Evolutionary conservation across 2,888 invertebrate genomes (phyloP), one percentile per base, ranked within the genome.

Genomic region (Urechis unicinctus): DNA sequence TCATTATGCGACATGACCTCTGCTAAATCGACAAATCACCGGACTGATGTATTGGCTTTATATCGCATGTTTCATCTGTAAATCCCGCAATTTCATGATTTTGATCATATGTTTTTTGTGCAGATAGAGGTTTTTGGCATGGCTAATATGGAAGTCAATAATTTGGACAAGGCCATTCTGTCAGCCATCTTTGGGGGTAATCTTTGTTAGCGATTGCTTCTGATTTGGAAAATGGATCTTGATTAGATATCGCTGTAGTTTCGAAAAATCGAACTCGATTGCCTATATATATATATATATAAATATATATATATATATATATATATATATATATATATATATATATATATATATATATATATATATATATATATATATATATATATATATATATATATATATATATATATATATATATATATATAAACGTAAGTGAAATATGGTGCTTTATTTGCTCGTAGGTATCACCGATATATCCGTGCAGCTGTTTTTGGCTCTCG

Each of bases 41-140:
- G n/a, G n/a, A n/a, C n/a, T 36, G 36, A 36, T 9, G 36, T 17
- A 13, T 17, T 17, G 17, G 36, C 36, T 17, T 36, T 17, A 17
- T 13, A 13, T 13, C 36, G 17, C 36, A 36, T 36, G 36, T 36
- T 13, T 36, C 9, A 13, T 36, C 36, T 17, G 9, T 17, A 36
- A 36, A 36, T 17, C 36, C 9, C 9, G 17, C 36, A 13, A 36
- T n/a, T n/a, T n/a, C n/a, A n/a, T n/a, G n/a, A n/a, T n/a, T n/a
- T n/a, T n/a, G n/a, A n/a, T n/a, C n/a, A n/a, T n/a, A n/a, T n/a
- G n/a, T 17, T 17, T 17, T 36, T 17, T 17, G 9, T 17, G 3
- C 52, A 56, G 56, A 56, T 56, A 4, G 48, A 30, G 25, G 56
- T 56, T 3, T 56, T 56, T 36, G 56, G 56, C 3, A 17, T 46